Evolutionary conservation across 2,888 invertebrate species (phyloP).

Genomic region (Patella ulyssiponensis): DNA sequence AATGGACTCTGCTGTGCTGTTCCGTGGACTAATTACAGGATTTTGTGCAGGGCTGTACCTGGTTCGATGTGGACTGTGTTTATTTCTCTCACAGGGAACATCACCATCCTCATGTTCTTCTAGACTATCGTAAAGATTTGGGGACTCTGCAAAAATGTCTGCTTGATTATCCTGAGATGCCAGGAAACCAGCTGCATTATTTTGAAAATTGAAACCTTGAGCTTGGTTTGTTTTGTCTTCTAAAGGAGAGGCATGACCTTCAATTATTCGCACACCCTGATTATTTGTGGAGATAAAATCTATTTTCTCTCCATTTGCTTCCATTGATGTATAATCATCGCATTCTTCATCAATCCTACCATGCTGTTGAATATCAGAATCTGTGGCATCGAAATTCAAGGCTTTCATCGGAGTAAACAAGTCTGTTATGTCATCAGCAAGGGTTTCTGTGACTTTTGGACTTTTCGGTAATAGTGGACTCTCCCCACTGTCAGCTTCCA

Average conservation of each 20-base stretch:
- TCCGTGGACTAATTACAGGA: not conserved
- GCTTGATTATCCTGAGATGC: not conserved
- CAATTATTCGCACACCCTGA: conserved; percentile 42
- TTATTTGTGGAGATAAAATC: conserved; percentile 27
- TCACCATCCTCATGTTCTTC: conserved; percentile 35
- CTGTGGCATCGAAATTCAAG: conserved; percentile 38
- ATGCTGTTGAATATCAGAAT: conserved; percentile 18
- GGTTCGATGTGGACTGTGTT: not conserved
- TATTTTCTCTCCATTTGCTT: not conserved
- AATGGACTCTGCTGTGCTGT: not conserved
- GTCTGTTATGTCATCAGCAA: conserved; percentile 28
- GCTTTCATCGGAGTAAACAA: conserved; percentile 38
- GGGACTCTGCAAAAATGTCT: conserved; percentile 22
- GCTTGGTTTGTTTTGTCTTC: conserved; percentile 21
- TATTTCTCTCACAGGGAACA: not conserved
- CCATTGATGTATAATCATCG: conserved; percentile 6
- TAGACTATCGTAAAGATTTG: conserved; percentile 42
- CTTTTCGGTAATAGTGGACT: conserved; percentile 15
- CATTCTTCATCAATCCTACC: not conserved
- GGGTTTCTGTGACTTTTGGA: conserved; percentile 16
- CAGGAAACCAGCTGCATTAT: not conserved
- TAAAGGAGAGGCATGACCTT: conserved; percentile 40
- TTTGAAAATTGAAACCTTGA: not conserved
- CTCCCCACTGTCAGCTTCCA: not conserved
- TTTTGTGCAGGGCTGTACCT: not conserved